phyloP scores from a whole-genome alignment of 2,113 vertebrate species.

The Oncorhynchus mykiss region DNA sequence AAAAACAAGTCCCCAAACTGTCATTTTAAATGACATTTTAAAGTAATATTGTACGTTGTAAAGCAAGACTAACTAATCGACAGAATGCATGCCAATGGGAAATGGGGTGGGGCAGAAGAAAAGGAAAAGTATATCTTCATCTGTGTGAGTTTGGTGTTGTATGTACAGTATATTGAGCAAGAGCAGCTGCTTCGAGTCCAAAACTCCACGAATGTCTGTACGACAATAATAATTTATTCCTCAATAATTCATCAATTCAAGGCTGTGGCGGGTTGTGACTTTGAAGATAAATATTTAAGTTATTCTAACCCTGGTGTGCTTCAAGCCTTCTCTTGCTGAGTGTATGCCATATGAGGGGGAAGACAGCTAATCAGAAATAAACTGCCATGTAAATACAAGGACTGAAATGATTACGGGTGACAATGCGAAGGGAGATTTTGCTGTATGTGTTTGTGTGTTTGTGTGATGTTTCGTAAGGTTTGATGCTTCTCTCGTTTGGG shows the following conservation, averaged over 20 bases:
- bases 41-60: constrained; percentile 22
- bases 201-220: constrained; percentile 57
- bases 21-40: constrained; percentile 50
- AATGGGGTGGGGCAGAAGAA: background rate
- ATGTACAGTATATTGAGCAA: background rate
- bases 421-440: constrained; percentile 55
- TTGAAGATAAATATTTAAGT: constrained; percentile 26
- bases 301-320: constrained; percentile 53
- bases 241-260: constrained; percentile 8
- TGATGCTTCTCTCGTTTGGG: constrained; percentile 50
- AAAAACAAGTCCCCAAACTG: constrained; percentile 35
- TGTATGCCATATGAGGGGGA: constrained; percentile 72
- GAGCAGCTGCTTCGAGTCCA: background rate
- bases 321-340: constrained; percentile 70
- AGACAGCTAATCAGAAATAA: constrained; percentile 71
- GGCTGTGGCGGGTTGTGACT: constrained; percentile 29
- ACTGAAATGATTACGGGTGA: constrained; percentile 42
- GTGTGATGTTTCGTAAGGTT: constrained; percentile 48
- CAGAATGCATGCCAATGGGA: background rate
- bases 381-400: constrained; percentile 81
- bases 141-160: background rate
- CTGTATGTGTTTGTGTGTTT: constrained; percentile 57
- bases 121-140: constrained; percentile 17
- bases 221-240: constrained; percentile 27
- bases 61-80: constrained; percentile 7